phyloP scores from a whole-genome alignment of 2,113 vertebrate species.

The Drymodes brunneopygia region DNA sequence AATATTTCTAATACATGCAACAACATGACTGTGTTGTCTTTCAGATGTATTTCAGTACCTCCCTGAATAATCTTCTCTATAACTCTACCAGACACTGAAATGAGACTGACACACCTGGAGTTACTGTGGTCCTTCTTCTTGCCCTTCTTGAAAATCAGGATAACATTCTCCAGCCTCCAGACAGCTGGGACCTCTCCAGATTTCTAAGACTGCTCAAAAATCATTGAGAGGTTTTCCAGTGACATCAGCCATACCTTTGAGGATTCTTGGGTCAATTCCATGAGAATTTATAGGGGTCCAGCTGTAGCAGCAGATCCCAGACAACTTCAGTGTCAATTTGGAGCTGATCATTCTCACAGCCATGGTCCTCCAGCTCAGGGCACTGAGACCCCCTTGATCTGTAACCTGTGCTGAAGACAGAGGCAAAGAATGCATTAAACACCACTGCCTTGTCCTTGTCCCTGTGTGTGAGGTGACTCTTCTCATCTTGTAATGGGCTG shows the following conservation, averaged over 20 bases:
- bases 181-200: neutral
- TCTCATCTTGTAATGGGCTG: accelerated
- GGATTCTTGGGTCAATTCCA: neutral
- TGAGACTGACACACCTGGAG: neutral
- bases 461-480: neutral
- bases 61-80: neutral
- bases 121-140: neutral
- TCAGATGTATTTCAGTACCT: neutral
- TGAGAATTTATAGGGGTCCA: neutral
- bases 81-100: neutral
- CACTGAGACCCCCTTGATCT: neutral
- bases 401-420: neutral
- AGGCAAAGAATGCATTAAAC: neutral
- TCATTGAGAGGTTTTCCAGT: neutral
- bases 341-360: accelerated
- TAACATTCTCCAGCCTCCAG: accelerated
- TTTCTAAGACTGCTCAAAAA: neutral
- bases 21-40: neutral
- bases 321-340: accelerated
- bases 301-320: neutral
- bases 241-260: neutral
- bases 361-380: neutral
- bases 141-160: neutral
- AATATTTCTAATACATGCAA: neutral
- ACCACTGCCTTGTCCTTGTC: neutral